phyloP scores from a whole-genome alignment of 2,888 invertebrate genomes.

The Acrobasis suavella region DNA sequence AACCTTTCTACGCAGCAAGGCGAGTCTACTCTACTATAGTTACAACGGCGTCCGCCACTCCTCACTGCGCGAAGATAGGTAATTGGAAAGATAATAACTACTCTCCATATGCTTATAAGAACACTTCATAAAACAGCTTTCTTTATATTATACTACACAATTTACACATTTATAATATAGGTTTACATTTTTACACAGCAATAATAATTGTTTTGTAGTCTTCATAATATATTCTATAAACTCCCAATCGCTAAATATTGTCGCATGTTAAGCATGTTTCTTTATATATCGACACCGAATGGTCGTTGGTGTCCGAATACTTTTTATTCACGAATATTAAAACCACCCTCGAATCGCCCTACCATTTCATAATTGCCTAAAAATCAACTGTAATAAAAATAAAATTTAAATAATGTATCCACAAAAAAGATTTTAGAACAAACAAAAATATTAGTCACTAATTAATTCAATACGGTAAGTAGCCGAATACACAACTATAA shows the following conservation, averaged over 20 bases:
- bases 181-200: slow-evolving; percentile 82
- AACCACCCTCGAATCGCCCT: slow-evolving; percentile 41
- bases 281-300: slow-evolving; percentile 60
- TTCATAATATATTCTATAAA: slow-evolving; percentile 77
- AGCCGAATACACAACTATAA: slow-evolving; percentile 62
- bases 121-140: slow-evolving; percentile 80
- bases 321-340: slow-evolving; percentile 56
- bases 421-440: slow-evolving; percentile 54
- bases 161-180: slow-evolving; percentile 77
- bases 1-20: no score
- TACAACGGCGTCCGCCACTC: slow-evolving; percentile 33
- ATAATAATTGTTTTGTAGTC: slow-evolving; percentile 79
- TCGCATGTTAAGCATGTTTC: slow-evolving; percentile 76
- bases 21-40: slow-evolving; percentile 36
- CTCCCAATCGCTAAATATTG: slow-evolving; percentile 80
- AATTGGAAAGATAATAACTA: slow-evolving; percentile 55
- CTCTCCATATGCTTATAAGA: slow-evolving; percentile 76
- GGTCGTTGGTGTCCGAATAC: slow-evolving; percentile 61
- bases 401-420: slow-evolving; percentile 50
- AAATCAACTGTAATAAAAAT: slow-evolving; percentile 40
- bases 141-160: slow-evolving; percentile 79
- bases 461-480: slow-evolving; percentile 56
- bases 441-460: slow-evolving; percentile 54
- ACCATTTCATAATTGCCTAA: slow-evolving; percentile 31
- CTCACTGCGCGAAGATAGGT: slow-evolving; percentile 37